Evolutionary conservation across 2,888 invertebrate genomes (phyloP).

Genomic region (Diploptera punctata): DNA sequence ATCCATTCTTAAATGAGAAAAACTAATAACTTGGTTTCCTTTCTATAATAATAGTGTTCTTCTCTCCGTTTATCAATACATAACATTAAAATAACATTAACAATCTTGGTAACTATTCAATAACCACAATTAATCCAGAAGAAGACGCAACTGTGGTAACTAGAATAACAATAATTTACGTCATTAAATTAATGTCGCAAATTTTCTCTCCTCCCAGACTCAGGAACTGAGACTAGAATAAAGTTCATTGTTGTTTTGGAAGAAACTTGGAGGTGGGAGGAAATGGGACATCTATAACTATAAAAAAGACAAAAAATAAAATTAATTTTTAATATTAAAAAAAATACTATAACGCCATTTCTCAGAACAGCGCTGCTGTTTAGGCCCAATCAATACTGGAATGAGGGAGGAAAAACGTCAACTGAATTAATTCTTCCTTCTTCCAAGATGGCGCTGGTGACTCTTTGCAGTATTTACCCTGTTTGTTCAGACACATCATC

Average conservation of each 20-base stretch:
- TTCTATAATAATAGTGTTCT: too few relatives aligned
- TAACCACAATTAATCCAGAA: too few relatives aligned
- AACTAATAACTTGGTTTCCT: too few relatives aligned
- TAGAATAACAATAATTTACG: not conserved
- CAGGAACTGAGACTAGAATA: not conserved
- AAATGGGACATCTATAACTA: not conserved
- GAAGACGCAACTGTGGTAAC: conserved; percentile 9
- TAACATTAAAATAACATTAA: too few relatives aligned
- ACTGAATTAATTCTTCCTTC: not conserved
- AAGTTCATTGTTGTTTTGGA: not conserved
- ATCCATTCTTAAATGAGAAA: too few relatives aligned
- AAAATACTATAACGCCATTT: not conserved
- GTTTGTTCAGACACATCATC: not conserved
- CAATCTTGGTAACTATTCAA: too few relatives aligned
- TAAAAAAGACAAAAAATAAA: not conserved
- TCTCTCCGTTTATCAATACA: too few relatives aligned
- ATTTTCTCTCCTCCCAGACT: not conserved
- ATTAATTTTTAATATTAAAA: too few relatives aligned
- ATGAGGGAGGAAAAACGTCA: not conserved
- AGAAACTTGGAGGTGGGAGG: not conserved
- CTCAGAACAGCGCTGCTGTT: not conserved
- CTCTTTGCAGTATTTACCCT: not conserved
- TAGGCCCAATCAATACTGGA: not conserved
- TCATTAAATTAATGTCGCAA: not conserved
- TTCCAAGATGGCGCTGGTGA: not conserved